Evolutionary conservation across 2,888 invertebrate genomes (phyloP), one percentile per base, ranked within the genome.

Genomic region (Aricia artaxerxes): DNA sequence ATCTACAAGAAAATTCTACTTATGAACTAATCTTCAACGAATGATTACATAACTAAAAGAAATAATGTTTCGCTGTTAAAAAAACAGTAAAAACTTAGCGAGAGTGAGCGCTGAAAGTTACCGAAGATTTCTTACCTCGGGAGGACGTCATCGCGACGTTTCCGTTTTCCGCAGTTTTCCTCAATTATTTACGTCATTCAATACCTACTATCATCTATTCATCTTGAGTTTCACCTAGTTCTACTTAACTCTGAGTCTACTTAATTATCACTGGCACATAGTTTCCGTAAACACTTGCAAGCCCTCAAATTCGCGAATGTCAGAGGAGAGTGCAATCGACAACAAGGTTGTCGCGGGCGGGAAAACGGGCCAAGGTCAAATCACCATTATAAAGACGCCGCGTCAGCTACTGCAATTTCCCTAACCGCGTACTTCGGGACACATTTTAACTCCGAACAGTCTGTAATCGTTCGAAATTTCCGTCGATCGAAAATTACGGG

Each of bases 341-440:
- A 91, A 90, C 90, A 91, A 92, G 91, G 91, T 90, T 89, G 88
- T 85, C 87, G 87, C 88, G 86, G 90, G 88, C 92, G 93, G 92
- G 91, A 93, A 93, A 94, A 88, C 85, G 91, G 93, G 94, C 93
- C 94, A 94, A 94, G 94, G 94, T 92, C 92, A 90, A 86, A 84
- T 88, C 88, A 87, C 88, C 88, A 87, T 82, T 82, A 84, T 84
- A 88, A 89, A 87, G 87, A 86, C 85, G 88, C 86, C 88, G 88
- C 89, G 87, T 83, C 86, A 85, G 87, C 86, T 88, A 88, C 90
- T 88, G 89, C 89, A 88, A 89, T 87, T 85, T 88, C 85, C 86
- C 84, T 86, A 84, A 84, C 84, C 84, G 83, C 83, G 83, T 82
- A 86, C 84, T 85, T 83, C 85, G 83, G 85, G 83, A 81, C 81